These are phyloP conservation scores for Hyles euphorbiae DNA, from an alignment of 1,140 invertebrate genomes.

Conservation along the genomic window DNA sequence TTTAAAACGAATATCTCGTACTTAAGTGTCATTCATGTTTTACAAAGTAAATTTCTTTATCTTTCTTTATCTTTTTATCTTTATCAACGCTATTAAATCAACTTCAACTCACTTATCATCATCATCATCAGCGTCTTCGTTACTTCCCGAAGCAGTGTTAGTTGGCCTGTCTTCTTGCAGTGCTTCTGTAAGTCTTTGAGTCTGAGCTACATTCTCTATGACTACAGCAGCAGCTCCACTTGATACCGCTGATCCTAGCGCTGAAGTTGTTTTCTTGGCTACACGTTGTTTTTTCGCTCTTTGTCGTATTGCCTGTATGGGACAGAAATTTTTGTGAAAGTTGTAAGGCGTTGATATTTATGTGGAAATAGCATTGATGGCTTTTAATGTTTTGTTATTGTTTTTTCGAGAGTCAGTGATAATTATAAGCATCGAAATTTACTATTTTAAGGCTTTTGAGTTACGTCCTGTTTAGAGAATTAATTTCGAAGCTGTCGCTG, in stretches of 20 bases:
- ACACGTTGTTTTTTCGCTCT: conserved; percentile 88
- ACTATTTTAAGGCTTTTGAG: too few species aligned
- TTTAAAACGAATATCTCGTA: too few species aligned
- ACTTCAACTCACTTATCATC: conserved; percentile 68
- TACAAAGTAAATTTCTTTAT: too few species aligned
- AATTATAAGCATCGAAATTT: too few species aligned
- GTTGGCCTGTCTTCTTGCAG: conserved; percentile 84
- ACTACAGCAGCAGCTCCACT: conserved; percentile 87
- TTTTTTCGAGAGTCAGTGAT: too few species aligned
- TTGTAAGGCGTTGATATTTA: neutral
- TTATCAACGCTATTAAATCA: too few species aligned
- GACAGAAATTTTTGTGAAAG: neutral
- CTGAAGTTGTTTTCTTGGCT: conserved; percentile 83
- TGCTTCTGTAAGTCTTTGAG: conserved; percentile 84
- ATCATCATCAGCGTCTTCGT: conserved; percentile 91
- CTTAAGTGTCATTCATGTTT: too few species aligned
- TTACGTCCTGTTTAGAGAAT: too few species aligned
- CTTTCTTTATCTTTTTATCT: too few species aligned
- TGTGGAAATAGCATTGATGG: neutral
- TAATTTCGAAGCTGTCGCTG: too few species aligned
- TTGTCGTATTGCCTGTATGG: conserved; percentile 80
- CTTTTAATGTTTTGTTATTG: too few species aligned
- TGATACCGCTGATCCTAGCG: conserved; percentile 83
- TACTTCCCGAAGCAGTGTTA: conserved; percentile 90
- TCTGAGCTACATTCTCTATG: conserved; percentile 92